Evolutionary conservation across 2,797 vertebrate genomes (phyloP), one percentile per base, ranked within the genome.

Genomic region (Pangasius sanitwongsei): DNA sequence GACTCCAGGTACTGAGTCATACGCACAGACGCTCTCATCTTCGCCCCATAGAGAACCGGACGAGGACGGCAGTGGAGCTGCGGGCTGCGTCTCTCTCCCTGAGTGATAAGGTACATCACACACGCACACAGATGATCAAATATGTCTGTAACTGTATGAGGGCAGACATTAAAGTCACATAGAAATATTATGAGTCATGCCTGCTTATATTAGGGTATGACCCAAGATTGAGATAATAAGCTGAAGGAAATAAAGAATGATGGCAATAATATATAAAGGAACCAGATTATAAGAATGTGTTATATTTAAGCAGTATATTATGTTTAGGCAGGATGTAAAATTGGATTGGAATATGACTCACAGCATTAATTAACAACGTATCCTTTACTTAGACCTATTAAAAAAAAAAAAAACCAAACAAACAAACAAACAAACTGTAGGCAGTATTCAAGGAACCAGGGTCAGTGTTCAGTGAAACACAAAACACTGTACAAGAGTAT

Each of bases 1-100:
- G 98, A 99, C 93, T 99, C 98, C 94, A 99, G 95, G 93, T 99
- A 99, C 37, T 98, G 97, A 16, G 98, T 99, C 98, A 99, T 99
- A 91, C 98, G 96, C 69, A 99, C 97, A 0, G 98, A 99, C 0
- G 98, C 98, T 93, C 98, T 97, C 98, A 98, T 99, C 94, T 98
- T 99, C 85, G 96, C 97, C 86, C 97, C 96, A 1, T 99, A 97
- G 8, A 98, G 90, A 0, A 97, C 96, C 0, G 97, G 96, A 16
- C 98, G 96, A 41, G 97, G 97, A 74, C 97, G 96, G 85, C 97
- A 95, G 57, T 96, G 96, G 83, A 98, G 94, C 92, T 97, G 96
- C 0, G 98, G 98, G 91, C 98, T 99, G 91, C 97, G 95, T 50
- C 96, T 96, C 90, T 99, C 98, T 8, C 96, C 97, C 98, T 99